Conservation (phyloP, 2,113 vertebrate species). For the Eptesicus fuscus region DNA sequence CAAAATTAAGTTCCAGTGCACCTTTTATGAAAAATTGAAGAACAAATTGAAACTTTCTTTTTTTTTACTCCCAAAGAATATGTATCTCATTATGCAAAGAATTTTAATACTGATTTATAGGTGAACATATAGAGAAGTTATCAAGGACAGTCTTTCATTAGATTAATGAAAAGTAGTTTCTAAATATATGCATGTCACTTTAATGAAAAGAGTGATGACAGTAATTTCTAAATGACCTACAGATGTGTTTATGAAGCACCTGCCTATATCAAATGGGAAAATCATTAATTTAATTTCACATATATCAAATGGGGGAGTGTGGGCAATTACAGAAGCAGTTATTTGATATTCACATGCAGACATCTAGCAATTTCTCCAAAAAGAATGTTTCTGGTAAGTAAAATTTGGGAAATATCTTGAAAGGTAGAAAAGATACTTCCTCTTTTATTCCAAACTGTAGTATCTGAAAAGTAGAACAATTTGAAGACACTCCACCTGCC, state of each 20-base stretch:
- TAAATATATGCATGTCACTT: constrained; percentile 65
- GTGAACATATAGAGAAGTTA: constrained; percentile 55
- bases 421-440: background rate
- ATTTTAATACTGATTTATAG: constrained; percentile 54
- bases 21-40: background rate
- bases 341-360: constrained; percentile 27
- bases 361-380: constrained; percentile 15
- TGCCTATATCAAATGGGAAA: constrained; percentile 37
- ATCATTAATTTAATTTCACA: constrained; percentile 45
- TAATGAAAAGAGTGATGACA: constrained; percentile 71
- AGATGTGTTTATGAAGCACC: constrained; percentile 67
- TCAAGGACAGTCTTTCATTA: constrained; percentile 64
- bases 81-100: constrained; percentile 27
- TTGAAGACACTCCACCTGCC: background rate
- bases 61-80: background rate
- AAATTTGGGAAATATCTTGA: background rate
- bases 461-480: constrained; percentile 16
- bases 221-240: constrained; percentile 71
- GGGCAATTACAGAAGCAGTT: background rate
- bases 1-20: background rate
- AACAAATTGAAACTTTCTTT: background rate
- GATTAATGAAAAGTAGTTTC: constrained; percentile 49
- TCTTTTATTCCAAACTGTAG: background rate
- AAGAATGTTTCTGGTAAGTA: background rate
- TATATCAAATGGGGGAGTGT: background rate